These are phyloP conservation scores for Drosophila macrospina DNA, from an alignment of 2,888 invertebrate genomes.

Conservation along the genomic window DNA sequence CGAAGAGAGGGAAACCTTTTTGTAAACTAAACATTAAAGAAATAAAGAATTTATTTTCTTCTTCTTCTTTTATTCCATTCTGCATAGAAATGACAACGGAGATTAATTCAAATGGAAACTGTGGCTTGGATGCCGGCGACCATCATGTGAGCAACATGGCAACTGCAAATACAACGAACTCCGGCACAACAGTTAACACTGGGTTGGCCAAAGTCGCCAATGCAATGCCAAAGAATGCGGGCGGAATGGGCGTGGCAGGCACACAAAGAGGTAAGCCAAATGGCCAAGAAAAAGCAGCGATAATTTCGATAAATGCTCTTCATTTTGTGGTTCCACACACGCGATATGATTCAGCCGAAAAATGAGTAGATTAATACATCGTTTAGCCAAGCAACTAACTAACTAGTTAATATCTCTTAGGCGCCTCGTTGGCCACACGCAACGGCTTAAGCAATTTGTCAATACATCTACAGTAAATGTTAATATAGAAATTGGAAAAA, in stretches of 20 bases:
- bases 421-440: conserved; percentile 27
- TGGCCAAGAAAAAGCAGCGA: conserved; percentile 6
- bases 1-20: conserved; percentile 26
- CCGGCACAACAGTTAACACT: conserved; percentile 18
- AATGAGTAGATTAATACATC: conserved; percentile 21
- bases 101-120: conserved; percentile 50
- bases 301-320: conserved; percentile 47
- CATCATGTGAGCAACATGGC: conserved; percentile 23
- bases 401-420: conserved; percentile 22
- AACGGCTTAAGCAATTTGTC: conserved; percentile 44
- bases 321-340: conserved; percentile 44
- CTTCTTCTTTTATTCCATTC: conserved; percentile 33
- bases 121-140: conserved; percentile 16
- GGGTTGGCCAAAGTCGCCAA: conserved; percentile 22
- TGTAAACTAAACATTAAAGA: conserved; percentile 43
- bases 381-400: conserved; percentile 23
- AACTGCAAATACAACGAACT: conserved; percentile 25
- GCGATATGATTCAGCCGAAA: conserved; percentile 37
- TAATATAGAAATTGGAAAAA: conserved; percentile 12
- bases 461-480: conserved; percentile 11
- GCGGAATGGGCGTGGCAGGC: conserved; percentile 33
- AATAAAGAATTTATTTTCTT: conserved; percentile 22
- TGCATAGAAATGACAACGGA: conserved; percentile 70
- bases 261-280: conserved; percentile 68
- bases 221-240: conserved; percentile 37